phyloP scores from a whole-genome alignment of 2,113 vertebrate genomes.

The Tenebrosternarchus preto region DNA sequence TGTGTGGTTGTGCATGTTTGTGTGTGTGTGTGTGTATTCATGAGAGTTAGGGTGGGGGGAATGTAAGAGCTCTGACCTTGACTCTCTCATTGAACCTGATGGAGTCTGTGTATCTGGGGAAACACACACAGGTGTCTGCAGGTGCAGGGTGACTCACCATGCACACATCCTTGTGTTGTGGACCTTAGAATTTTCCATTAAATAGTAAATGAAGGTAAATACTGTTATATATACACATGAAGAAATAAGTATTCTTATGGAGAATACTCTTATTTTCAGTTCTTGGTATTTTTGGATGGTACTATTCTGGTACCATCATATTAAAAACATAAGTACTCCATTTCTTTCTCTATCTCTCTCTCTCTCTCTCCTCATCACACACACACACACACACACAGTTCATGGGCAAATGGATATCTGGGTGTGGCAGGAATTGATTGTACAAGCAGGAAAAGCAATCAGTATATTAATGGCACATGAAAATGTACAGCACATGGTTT shows the following conservation, averaged over 20 bases:
- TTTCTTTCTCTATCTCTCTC: too few species aligned
- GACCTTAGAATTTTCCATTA: background rate
- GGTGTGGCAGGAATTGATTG: slow-evolving; percentile 45
- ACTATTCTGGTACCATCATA: too few species aligned
- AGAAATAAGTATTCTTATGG: too few species aligned
- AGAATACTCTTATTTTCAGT: too few species aligned
- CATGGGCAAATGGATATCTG: slow-evolving; percentile 40
- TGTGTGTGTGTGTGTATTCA: background rate
- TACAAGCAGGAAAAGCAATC: slow-evolving; percentile 33
- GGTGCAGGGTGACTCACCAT: slow-evolving; percentile 47
- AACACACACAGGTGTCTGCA: slow-evolving; percentile 52
- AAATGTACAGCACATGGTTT: slow-evolving; percentile 14
- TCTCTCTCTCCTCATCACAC: background rate
- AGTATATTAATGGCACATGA: slow-evolving; percentile 47
- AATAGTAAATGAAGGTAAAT: background rate
- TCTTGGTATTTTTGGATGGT: too few species aligned
- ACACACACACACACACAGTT: slow-evolving; percentile 16
- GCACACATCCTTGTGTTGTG: background rate
- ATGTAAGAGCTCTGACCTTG: slow-evolving; percentile 45
- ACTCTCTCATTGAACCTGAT: slow-evolving; percentile 31
- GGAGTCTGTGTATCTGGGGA: slow-evolving; percentile 34
- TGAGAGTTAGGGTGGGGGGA: too few species aligned
- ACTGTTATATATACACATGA: too few species aligned
- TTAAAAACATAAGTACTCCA: too few species aligned
- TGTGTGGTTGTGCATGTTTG: background rate